Conservation (phyloP, 35 echinoderm and acorn worm genomes). For the Diadema setosum region DNA sequence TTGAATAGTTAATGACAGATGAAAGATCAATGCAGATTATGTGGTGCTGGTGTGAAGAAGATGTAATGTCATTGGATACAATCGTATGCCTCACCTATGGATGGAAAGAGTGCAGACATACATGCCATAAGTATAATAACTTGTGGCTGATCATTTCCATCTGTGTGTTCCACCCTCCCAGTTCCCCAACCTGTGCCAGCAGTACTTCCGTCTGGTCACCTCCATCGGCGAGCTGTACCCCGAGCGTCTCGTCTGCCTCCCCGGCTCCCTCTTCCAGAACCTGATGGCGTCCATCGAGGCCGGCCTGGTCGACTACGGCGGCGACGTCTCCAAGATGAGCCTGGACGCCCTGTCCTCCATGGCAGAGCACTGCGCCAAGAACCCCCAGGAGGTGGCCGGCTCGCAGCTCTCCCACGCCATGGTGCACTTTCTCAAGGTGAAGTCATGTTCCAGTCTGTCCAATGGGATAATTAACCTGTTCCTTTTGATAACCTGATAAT, state of each 20-base stretch:
- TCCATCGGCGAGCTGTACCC: constrained; percentile 93
- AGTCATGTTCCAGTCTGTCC: too few relatives aligned
- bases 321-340: constrained; percentile 81
- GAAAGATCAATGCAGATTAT: too few relatives aligned
- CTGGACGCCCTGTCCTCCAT: constrained; percentile 73
- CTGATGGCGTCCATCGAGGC: constrained; percentile 84
- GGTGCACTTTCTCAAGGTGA: constrained; percentile 79
- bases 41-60: too few relatives aligned
- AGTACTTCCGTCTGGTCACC: constrained; percentile 92
- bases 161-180: too few relatives aligned
- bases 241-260: constrained; percentile 47
- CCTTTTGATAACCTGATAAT: too few relatives aligned
- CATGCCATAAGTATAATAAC: too few relatives aligned
- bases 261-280: constrained; percentile 73
- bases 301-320: constrained; percentile 74
- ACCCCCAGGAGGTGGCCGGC: constrained; percentile 12
- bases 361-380: constrained; percentile 63
- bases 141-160: too few relatives aligned
- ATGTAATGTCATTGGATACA: too few relatives aligned
- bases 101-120: too few relatives aligned
- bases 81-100: too few relatives aligned
- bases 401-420: constrained; percentile 44
- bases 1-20: too few relatives aligned
- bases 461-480: too few relatives aligned
- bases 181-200: constrained; percentile 84